These are phyloP conservation scores for Rotaria socialis DNA, from an alignment of 2,888 invertebrate species.

Conservation along the genomic window DNA sequence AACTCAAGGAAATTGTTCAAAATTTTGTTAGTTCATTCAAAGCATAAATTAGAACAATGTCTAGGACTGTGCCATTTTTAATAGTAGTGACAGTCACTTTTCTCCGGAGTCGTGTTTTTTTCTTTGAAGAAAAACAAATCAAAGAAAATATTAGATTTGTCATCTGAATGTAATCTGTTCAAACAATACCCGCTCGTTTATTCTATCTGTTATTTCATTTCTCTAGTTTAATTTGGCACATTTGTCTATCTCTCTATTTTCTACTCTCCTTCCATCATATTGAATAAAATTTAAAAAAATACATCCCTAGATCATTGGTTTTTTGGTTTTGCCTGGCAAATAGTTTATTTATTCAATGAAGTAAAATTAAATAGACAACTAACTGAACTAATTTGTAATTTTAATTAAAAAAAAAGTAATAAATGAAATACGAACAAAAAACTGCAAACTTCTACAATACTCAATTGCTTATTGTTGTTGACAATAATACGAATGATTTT, in stretches of 20 bases:
- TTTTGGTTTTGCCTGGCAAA: not conserved
- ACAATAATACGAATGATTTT: no score
- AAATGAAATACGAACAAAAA: no score
- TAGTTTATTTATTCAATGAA: no score
- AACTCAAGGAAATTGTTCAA: slow-evolving; percentile 83
- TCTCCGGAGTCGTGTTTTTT: not conserved
- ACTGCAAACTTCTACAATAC: no score
- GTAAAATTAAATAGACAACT: no score
- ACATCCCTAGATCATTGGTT: not conserved
- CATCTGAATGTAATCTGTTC: not conserved
- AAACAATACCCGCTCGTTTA: not conserved
- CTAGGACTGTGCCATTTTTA: not conserved
- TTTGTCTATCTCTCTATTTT: not conserved
- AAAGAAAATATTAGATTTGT: not conserved
- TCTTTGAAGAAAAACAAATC: not conserved
- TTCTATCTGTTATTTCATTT: not conserved
- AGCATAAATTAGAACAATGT: slow-evolving; percentile 48
- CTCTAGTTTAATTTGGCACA: slow-evolving; percentile 11
- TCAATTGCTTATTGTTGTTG: no score
- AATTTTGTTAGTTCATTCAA: slow-evolving; percentile 80
- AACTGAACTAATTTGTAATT: no score
- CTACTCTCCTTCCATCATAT: not conserved
- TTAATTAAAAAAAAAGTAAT: no score
- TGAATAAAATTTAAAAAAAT: not conserved
- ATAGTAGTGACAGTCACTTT: not conserved